These are phyloP conservation scores for Temnothorax nylanderi DNA, from an alignment of 1,140 invertebrate species.

Conservation along the genomic window DNA sequence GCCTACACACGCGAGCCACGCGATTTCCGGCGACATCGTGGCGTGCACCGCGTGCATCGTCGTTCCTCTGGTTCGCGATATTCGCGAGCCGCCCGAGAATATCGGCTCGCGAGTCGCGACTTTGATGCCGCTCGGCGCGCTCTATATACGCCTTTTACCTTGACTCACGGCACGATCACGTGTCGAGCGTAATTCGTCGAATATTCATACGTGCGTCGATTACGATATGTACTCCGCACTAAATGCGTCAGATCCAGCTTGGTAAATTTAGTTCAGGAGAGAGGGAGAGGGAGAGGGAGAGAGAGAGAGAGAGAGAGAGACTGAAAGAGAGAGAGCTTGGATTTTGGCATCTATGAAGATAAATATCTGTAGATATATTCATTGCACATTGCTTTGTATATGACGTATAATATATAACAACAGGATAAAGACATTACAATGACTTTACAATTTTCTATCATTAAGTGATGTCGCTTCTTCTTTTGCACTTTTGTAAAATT, in stretches of 20 bases:
- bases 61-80: no score
- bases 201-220: constrained; percentile 42
- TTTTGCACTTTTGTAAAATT: not conserved
- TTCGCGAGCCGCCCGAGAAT: not conserved
- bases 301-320: not conserved
- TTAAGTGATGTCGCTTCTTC: not conserved
- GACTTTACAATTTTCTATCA: not conserved
- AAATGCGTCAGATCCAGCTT: constrained; percentile 1
- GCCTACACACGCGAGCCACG: constrained; percentile 56
- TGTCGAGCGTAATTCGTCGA: constrained; percentile 31
- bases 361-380: not conserved
- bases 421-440: not conserved
- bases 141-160: constrained; percentile 33
- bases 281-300: not conserved
- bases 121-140: not conserved
- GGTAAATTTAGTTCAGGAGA: constrained; percentile 19
- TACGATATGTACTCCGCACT: not conserved
- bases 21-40: constrained; percentile 54
- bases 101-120: not conserved
- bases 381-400: not conserved
- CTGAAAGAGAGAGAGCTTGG: not conserved
- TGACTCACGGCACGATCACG: constrained; percentile 45
- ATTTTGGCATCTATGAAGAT: not conserved
- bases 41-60: not conserved
- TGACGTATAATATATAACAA: not conserved